Base-by-base conservation (phyloP, 2,888 invertebrate genomes). In the Cheilosia grossa region DNA sequence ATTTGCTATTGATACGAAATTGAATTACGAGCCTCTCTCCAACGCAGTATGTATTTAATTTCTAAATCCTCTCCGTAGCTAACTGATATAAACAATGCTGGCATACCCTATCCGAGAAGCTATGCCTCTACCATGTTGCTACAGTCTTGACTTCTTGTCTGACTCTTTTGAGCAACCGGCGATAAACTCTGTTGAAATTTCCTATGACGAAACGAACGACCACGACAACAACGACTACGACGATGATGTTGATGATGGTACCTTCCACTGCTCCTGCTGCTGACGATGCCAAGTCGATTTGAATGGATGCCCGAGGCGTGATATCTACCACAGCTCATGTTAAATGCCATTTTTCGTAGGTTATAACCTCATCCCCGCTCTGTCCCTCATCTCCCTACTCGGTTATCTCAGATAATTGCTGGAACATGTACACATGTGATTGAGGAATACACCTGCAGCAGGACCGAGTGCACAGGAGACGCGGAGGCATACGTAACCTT, bases 301-400 rank as follows among this genome's bases (percentile, higher is more conserved):
- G 63, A 74, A 74, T 64, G 64, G 58, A 69, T 53, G 83, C 80
- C 74, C 64, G 53, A 83, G 74, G 83, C 80, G 80, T 83, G 69
- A 83, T 83, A 83, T 74, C 70, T 61, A 83, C 80, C 79, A 80
- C 74, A 80, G 69, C 82, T 82, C 63, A 74, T 24, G 79, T 74
- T 69, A 83, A 73, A 79, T 70, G 80, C 54, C 64, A 83, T 74
- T 74, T 64, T 74, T 80, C 64, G 24, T 33, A 37, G 72, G 63
- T 70, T 78, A 56, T 77, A 72, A 63, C 59, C 63, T 73, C 51
- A 9, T 9, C 17, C 42, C 27, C 24, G 7, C 27, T 27, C n/a
- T 30, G 21, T 21, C 47, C 9, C 33, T 21, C 24, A 10, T 40
- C 56, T 7, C 30, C 49, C 37, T 53, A 24, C 37, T 37, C 47